Conservation (phyloP, 1,140 invertebrate genomes). For the Drosophila chauvacae region DNA sequence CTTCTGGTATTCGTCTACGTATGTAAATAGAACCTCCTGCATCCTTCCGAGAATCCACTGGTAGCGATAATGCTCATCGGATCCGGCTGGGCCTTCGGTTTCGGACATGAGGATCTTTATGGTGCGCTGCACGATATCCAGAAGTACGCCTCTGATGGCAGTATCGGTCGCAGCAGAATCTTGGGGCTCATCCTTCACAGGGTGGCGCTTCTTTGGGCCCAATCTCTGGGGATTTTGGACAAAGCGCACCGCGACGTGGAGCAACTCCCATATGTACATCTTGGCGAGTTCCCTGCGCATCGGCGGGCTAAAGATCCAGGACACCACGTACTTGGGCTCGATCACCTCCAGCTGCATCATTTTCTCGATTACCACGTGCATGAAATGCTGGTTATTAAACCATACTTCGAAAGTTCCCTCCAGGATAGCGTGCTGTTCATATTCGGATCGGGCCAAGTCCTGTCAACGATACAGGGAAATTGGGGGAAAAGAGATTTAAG, state of each 20-base stretch:
- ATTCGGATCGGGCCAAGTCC: slow-evolving; percentile 5
- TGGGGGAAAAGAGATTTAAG: neutral
- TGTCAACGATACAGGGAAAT: neutral
- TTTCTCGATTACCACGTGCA: slow-evolving; percentile 35
- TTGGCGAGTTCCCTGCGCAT: slow-evolving; percentile 45
- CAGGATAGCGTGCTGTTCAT: slow-evolving; percentile 32
- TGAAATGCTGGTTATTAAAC: slow-evolving; percentile 40
- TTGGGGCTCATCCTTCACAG: neutral
- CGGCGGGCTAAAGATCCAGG: slow-evolving; percentile 32
- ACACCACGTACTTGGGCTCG: slow-evolving; percentile 11
- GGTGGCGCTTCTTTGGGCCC: neutral
- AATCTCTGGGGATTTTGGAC: slow-evolving; percentile 23
- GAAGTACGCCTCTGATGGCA: slow-evolving; percentile 17
- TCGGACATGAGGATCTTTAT: slow-evolving; percentile 9
- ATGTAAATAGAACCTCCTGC: slow-evolving; percentile 39
- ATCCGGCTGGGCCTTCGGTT: neutral
- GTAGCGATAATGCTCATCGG: slow-evolving; percentile 40
- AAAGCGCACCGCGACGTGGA: slow-evolving; percentile 19
- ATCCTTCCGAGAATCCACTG: slow-evolving; percentile 54
- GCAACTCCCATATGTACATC: slow-evolving; percentile 64
- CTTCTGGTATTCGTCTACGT: slow-evolving; percentile 21
- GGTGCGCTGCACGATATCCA: slow-evolving; percentile 26
- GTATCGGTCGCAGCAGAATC: neutral
- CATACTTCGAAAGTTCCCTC: slow-evolving; percentile 49
- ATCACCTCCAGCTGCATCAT: slow-evolving; percentile 38